phyloP scores from a whole-genome alignment of 2,888 invertebrate genomes.

The Philhelius pedissequus region DNA sequence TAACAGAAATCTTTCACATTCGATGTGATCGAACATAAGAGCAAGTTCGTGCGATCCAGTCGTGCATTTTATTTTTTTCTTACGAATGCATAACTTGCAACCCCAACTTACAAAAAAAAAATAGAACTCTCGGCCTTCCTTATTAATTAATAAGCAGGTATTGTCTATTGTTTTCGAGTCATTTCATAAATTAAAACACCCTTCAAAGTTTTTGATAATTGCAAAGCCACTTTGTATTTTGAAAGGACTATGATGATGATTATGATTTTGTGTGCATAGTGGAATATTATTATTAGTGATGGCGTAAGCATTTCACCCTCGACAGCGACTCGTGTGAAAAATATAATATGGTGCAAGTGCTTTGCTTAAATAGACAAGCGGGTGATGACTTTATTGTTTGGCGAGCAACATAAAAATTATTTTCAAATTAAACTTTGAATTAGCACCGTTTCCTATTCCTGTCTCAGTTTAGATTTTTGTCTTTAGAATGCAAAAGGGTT shows the following conservation, averaged over 20 bases:
- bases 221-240: neutral
- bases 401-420: neutral
- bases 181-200: constrained; percentile 10
- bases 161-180: neutral
- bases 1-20: too few relatives aligned
- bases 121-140: neutral
- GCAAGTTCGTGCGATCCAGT: too few relatives aligned
- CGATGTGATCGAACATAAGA: too few relatives aligned
- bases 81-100: too few relatives aligned
- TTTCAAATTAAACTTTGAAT: neutral
- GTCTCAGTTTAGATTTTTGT: neutral
- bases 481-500: neutral
- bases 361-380: neutral
- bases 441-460: neutral
- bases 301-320: neutral
- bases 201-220: constrained; percentile 5
- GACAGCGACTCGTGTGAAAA: neutral
- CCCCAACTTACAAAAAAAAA: constrained; percentile 3
- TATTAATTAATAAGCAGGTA: neutral
- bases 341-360: neutral
- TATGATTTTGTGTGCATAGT: neutral
- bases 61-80: too few relatives aligned
- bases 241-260: too few relatives aligned
- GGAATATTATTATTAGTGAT: neutral
- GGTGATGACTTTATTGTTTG: neutral